Base-by-base conservation (phyloP, 1,140 invertebrate species). In the Nebria ingens region DNA sequence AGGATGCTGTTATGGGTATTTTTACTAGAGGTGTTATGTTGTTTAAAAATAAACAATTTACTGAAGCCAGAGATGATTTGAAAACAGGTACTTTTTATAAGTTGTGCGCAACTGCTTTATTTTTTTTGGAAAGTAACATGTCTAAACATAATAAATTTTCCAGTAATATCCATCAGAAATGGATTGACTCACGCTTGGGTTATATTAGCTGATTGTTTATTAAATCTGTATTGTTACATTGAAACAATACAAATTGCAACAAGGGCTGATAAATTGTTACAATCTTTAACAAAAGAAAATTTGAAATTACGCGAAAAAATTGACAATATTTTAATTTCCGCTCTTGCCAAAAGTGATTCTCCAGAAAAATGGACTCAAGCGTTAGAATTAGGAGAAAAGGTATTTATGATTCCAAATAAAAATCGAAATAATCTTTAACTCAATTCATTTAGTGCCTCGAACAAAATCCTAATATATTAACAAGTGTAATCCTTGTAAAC, bases 11-110 rank as follows among this genome's bases (percentile, higher is more conserved):
- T 64, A 73, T 80, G 59, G 82, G 71, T 12, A 61, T 76, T 17
- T 68, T 85, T n/a, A 73, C 83, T 34, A 78, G 79, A 69, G 79
- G 78, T 22, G 73, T 82, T n/a, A 63, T 73, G 57, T 65, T 71
- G 9, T 80, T 73, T 66, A 65, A 73, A 23, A 65, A 73, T 34
- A 65, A 72, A 9, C 73, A 77, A 58, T 76, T 74, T 57, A 61
- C 81, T 4, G 70, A 78, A 58, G 75, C 82, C 2, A 77, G 77
- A 56, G 73, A 80, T 56, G 59, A 73, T 56, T 63, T 79, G 6
- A 67, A 71, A 34, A 51, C 58, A 59, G 61, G 69, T 74, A n/a
- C n/a, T n/a, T n/a, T n/a, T n/a, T n/a, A n/a, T n/a, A 25, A 45
- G 15, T 45, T 11, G 15, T 45, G n/a, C n/a, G n/a, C n/a, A n/a